Percentiles rank a stretch among this genome's conserved stretches.
These are phyloP conservation scores for Psophia crepitans DNA, from an alignment of 2,113 vertebrate genomes.

Conservation along the genomic window DNA sequence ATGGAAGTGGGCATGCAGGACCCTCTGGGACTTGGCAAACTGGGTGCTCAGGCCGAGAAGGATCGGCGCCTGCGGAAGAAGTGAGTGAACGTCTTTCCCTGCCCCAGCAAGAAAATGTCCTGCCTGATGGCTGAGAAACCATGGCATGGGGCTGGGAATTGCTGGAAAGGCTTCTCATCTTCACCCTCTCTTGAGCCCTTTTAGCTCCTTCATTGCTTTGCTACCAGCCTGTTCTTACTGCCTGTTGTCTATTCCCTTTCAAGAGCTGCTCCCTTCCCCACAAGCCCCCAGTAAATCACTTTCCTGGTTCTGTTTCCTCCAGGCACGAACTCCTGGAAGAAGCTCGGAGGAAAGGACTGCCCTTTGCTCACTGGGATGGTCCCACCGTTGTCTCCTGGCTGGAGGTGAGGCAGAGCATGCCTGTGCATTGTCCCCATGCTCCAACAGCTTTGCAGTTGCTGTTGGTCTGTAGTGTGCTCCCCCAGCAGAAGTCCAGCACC, in stretches of 20 bases:
- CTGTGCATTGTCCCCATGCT: rapidly evolving
- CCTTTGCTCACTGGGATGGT: constrained; percentile 97
- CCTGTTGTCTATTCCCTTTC: not conserved
- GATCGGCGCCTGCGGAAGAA: constrained; percentile 94
- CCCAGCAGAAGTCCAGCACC: not conserved
- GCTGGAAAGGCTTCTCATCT: not conserved
- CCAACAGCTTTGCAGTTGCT: not conserved
- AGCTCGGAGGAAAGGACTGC: constrained; percentile 89
- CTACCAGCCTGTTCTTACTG: not conserved
- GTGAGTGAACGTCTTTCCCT: constrained; percentile 69
- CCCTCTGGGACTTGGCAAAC: constrained; percentile 87
- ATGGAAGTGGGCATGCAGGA: constrained; percentile 88
- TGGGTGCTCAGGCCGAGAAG: constrained; percentile 94
- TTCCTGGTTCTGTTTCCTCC: not conserved
- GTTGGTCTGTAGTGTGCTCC: not conserved
- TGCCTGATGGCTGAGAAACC: not conserved
- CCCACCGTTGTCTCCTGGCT: constrained; percentile 98
- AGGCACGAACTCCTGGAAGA: constrained; percentile 96
- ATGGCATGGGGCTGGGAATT: not conserved
- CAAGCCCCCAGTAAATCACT: not conserved
- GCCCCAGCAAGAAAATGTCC: not conserved
- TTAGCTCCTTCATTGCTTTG: not conserved
- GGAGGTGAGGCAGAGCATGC: constrained; percentile 78
- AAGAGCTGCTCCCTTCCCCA: not conserved
- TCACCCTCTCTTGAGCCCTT: not conserved